Evolutionary conservation across 2,113 vertebrate genomes (phyloP).

Genomic region (Ranitomeya variabilis): DNA sequence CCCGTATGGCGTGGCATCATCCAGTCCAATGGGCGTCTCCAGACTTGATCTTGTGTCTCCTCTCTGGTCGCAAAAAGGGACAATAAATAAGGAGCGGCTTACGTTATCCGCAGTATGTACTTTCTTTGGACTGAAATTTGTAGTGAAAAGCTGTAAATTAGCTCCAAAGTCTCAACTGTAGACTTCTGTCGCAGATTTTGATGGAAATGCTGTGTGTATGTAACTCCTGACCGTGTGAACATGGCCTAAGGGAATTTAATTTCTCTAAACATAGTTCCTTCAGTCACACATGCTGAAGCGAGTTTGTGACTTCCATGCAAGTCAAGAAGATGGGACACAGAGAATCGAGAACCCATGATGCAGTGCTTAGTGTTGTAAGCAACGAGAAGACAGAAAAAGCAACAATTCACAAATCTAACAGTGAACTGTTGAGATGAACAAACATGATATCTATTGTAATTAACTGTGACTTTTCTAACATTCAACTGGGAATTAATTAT

Average conservation of each 20-base stretch:
- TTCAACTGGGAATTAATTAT: conserved; percentile 23
- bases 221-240: too few species aligned
- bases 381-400: neutral
- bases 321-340: neutral
- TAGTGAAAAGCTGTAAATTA: too few species aligned
- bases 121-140: too few species aligned
- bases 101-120: too few species aligned
- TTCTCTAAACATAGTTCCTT: neutral
- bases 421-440: neutral
- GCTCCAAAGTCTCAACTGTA: too few species aligned
- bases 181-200: too few species aligned
- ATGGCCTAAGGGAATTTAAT: neutral
- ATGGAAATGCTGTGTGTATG: too few species aligned
- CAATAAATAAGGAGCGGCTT: too few species aligned
- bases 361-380: neutral
- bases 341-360: neutral
- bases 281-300: neutral
- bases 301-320: neutral
- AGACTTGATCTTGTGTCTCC: too few species aligned
- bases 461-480: conserved; percentile 1
- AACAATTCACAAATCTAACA: neutral
- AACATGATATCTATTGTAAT: neutral
- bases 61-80: too few species aligned
- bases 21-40: too few species aligned
- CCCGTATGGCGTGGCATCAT: too few species aligned